Conservation (phyloP, 37 sponge, comb jelly and placozoan species). For the Halichondria panicea region DNA sequence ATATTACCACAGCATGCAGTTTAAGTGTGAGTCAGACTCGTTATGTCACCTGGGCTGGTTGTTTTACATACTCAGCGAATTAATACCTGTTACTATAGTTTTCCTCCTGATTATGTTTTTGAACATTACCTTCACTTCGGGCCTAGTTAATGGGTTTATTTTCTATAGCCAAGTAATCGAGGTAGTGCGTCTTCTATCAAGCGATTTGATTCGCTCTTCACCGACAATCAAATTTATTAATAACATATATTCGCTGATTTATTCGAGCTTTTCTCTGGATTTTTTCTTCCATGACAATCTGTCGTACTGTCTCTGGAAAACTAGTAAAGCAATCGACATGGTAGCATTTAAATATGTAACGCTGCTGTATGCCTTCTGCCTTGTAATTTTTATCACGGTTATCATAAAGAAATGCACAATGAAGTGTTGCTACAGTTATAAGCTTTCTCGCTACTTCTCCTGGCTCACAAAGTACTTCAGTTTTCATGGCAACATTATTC, state of each 20-base stretch:
- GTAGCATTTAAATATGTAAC: constrained; percentile 30
- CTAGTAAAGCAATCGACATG: not conserved
- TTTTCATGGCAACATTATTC: constrained; percentile 6
- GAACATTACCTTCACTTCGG: constrained; percentile 31
- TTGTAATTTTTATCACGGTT: constrained; percentile 2
- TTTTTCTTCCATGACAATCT: constrained; percentile 5
- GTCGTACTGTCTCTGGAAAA: constrained; percentile 17
- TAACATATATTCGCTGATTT: not conserved
- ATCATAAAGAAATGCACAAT: not conserved
- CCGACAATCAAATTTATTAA: not conserved
- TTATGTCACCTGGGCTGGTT: constrained; percentile 8
- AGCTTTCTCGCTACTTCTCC: not conserved
- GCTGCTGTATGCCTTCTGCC: constrained; percentile 12
- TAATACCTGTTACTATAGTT: constrained; percentile 18
- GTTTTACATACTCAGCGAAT: constrained; percentile 24
- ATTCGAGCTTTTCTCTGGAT: constrained; percentile 7
- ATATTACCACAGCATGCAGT: constrained; percentile 2
- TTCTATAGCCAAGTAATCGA: constrained; percentile 30
- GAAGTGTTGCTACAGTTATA: not conserved
- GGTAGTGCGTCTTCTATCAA: not conserved
- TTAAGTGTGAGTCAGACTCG: not conserved
- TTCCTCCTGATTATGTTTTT: constrained; percentile 23
- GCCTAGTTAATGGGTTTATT: constrained; percentile 4
- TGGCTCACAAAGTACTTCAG: not conserved
- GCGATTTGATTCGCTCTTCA: not conserved